Conservation (phyloP, 2,797 vertebrate genomes). For the Sarcoramphus papa region DNA sequence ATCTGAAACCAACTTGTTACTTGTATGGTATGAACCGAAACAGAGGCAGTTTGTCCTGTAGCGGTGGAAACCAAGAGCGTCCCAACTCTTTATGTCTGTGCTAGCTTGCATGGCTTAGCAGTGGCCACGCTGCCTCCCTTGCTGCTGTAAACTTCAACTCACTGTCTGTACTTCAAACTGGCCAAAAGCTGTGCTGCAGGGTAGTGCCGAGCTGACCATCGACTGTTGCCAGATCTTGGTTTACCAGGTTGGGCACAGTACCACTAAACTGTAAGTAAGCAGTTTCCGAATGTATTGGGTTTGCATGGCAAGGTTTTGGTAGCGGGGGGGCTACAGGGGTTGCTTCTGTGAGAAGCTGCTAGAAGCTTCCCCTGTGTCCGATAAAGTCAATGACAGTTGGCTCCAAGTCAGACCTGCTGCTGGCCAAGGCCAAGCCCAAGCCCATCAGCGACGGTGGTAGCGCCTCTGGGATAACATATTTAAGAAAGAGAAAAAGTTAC, state of each 20-base stretch:
- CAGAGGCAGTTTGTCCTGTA: accelerated
- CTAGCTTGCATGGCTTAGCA: not conserved
- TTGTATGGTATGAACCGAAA: accelerated
- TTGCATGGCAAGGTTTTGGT: too few species aligned
- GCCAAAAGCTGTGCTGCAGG: not conserved
- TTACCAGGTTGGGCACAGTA: not conserved
- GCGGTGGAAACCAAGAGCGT: not conserved
- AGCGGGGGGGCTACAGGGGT: too few species aligned
- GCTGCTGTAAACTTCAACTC: not conserved
- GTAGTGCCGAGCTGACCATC: accelerated
- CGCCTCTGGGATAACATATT: too few species aligned
- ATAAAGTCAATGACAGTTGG: too few species aligned
- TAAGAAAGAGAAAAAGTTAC: too few species aligned
- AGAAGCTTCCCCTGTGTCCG: too few species aligned
- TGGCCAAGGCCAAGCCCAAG: too few species aligned
- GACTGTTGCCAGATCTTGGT: not conserved
- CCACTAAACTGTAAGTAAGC: not conserved
- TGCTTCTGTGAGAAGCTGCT: too few species aligned
- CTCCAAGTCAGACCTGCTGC: too few species aligned
- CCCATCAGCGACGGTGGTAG: too few species aligned
- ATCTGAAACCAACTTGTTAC: not conserved
- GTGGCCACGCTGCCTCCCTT: not conserved
- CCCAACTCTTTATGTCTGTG: not conserved
- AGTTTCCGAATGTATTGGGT: not conserved
- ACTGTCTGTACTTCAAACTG: accelerated